These are phyloP conservation scores for Drosophila prostipennis DNA, from an alignment of 2,888 invertebrate species.

Conservation along the genomic window DNA sequence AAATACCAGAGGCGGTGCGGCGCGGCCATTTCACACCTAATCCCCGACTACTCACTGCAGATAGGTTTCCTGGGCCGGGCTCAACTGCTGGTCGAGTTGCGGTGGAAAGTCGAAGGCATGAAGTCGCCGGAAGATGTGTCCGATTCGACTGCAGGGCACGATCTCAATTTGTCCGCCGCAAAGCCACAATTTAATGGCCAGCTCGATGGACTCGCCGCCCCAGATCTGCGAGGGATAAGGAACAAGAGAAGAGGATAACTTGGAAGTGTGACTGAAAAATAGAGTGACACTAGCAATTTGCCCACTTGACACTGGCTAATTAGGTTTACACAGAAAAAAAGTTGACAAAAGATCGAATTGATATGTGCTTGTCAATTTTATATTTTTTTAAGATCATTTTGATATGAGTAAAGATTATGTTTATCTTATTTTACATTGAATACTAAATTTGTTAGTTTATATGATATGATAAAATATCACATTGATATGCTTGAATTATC, in stretches of 20 bases:
- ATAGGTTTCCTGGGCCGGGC: conserved; percentile 72
- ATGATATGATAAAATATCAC: no score
- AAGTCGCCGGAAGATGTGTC: conserved; percentile 83
- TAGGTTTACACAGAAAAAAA: conserved; percentile 36
- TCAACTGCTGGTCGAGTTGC: conserved; percentile 51
- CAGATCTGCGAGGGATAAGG: conserved; percentile 74
- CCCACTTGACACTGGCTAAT: conserved; percentile 59
- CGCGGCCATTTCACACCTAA: conserved; percentile 65
- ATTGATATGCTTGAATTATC: no score
- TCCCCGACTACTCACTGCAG: conserved; percentile 77
- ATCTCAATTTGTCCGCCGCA: conserved; percentile 84
- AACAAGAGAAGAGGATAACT: no score
- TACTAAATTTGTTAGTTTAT: no score
- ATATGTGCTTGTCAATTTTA: no score
- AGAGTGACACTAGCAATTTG: conserved; percentile 59
- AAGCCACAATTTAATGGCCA: conserved; percentile 84
- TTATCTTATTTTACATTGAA: no score
- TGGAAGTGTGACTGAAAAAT: not conserved
- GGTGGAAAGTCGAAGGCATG: conserved; percentile 82
- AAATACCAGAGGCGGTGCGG: conserved; percentile 64
- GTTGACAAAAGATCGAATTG: no score
- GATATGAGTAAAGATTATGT: no score
- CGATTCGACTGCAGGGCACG: conserved; percentile 84
- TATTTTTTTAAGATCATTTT: no score
- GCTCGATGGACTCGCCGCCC: conserved; percentile 84